Percentiles rank a stretch among this genome's conserved stretches.
phyloP scores from a whole-genome alignment of 1,140 invertebrate genomes.

The Megalopta genalis region DNA sequence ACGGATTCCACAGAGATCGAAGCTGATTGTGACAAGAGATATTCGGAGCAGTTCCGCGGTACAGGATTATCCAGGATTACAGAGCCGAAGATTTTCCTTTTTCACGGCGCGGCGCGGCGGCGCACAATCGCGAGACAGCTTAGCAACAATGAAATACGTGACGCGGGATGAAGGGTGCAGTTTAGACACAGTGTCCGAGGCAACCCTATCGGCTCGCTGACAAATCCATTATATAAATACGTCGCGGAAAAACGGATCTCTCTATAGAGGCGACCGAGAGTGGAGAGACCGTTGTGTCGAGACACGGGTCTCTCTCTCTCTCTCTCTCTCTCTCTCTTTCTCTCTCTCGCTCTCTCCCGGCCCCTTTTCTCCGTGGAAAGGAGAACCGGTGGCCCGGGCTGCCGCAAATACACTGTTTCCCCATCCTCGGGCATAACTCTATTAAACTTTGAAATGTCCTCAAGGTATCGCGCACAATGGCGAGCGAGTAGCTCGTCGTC shows the following conservation, averaged over 20 bases:
- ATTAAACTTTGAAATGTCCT: conserved; percentile 65
- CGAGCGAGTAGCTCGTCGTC: conserved; percentile 40
- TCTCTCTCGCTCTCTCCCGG: neutral
- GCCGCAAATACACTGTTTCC: conserved; percentile 38
- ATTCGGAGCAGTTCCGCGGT: neutral
- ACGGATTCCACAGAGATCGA: neutral
- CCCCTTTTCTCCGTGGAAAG: neutral
- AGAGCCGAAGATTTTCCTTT: neutral
- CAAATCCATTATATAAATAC: conserved; percentile 43
- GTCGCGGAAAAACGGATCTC: neutral
- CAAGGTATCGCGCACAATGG: conserved; percentile 60
- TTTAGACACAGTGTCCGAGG: conserved; percentile 14
- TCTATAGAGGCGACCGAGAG: neutral
- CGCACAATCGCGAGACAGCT: neutral
- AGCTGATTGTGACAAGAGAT: neutral
- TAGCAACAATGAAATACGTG: neutral
- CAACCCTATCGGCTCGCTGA: neutral
- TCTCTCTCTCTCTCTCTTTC: no score
- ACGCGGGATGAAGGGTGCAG: conserved; percentile 6
- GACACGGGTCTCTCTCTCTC: no score
- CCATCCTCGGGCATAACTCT: conserved; percentile 51
- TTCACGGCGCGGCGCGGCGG: conserved; percentile 8
- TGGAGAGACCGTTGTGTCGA: no score
- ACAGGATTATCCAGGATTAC: neutral
- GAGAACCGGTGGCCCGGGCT: neutral